Evolutionary conservation across 1,140 invertebrate genomes (phyloP), one percentile per base, ranked within the genome.

Genomic region (Drosophila athabasca): DNA sequence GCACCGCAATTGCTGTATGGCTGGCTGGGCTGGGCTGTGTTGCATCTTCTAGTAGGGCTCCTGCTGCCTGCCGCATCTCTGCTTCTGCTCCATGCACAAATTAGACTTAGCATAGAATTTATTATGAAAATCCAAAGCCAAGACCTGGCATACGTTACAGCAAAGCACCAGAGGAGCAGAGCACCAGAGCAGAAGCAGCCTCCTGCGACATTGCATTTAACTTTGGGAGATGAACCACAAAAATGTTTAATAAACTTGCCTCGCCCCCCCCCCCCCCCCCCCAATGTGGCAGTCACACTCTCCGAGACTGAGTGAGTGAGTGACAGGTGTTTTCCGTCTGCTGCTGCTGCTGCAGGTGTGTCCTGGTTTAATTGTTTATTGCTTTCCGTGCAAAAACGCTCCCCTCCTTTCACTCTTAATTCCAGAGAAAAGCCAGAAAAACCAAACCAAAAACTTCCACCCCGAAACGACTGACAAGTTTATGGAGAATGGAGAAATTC

Each of bases 91-190:
- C 52, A 70, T 31, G 29, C 60, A 64, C 60, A 69, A 82, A 74
- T 84, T 79, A 71, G 57, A 65, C 75, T 74, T 65, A 52, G 58
- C 35, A 31, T 61, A 57, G 50, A 80, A 65, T 68, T 22, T 68
- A 62, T 45, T 54, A 26, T 41, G 35, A 4, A 43, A 44, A 13
- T 29, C 35, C 44, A 22, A 39, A 35, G 51, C 51, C 31, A 11
- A 24, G 15, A 54, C 44, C 35, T 31, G 13, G 17, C 57, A 44
- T 55, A 4, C 5, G 24, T 4, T 24, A 24, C 43, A 11, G 15
- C 29, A 35, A 17, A 15, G 15, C 8, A 35, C 2, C 24, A 24
- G 24, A 5, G 24, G 41, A 11, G 15, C 50, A 19, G 17, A 8
- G 15, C 8, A 35, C 2, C 24, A 24, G 24, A 5, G 24, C 54